Conservation (phyloP, 1,140 invertebrate genomes). For the Elysia chlorotica region DNA sequence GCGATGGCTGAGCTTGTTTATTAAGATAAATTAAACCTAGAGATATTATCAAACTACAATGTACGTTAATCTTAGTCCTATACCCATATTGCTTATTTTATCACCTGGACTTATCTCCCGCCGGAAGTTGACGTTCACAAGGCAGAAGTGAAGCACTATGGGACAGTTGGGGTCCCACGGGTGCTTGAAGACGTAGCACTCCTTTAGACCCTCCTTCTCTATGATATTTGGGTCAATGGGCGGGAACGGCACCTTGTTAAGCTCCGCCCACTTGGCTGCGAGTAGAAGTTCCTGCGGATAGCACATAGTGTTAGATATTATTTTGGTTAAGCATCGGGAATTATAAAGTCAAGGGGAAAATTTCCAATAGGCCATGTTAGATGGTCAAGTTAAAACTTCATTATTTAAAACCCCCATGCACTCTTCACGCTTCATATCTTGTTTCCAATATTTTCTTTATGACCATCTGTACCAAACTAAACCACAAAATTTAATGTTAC, state of each 20-base stretch:
- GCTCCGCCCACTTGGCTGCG: conserved; percentile 63
- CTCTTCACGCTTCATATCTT: too few species aligned
- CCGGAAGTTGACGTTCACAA: conserved; percentile 63
- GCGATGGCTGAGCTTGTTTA: too few species aligned
- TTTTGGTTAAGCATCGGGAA: too few species aligned
- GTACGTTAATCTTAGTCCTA: conserved; percentile 30
- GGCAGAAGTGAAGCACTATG: conserved; percentile 63
- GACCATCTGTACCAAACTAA: too few species aligned
- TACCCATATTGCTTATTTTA: too few species aligned
- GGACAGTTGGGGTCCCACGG: conserved; percentile 61
- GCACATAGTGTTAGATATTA: too few species aligned
- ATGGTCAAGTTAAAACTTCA: too few species aligned
- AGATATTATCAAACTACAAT: not conserved
- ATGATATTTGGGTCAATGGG: conserved; percentile 59
- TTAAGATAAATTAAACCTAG: too few species aligned
- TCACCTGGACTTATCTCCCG: conserved; percentile 60
- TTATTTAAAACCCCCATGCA: too few species aligned
- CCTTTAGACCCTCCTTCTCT: conserved; percentile 58
- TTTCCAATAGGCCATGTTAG: too few species aligned
- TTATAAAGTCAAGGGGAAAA: too few species aligned
- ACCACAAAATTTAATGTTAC: conserved; percentile 38
- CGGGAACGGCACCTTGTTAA: conserved; percentile 64
- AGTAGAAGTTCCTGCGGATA: conserved; percentile 64
- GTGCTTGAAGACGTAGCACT: conserved; percentile 64
- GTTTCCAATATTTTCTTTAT: too few species aligned